Percentiles rank a stretch among this genome's conserved stretches.
Conservation (phyloP, 2,797 vertebrate genomes). For the Alectoris magna region DNA sequence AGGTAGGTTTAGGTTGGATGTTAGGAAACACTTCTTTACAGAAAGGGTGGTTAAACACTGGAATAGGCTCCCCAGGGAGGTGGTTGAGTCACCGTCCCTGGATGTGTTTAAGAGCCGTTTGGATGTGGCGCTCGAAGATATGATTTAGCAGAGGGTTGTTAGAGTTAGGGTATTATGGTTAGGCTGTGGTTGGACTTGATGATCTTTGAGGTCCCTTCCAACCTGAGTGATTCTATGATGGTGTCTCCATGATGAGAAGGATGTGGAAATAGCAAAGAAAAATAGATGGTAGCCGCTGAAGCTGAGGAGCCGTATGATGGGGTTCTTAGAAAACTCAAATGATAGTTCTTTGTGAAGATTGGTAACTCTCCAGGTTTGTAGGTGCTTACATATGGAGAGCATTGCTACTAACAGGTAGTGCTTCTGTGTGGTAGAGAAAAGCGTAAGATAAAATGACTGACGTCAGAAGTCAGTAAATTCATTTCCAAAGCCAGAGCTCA, state of each 20-base stretch:
- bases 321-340: background rate
- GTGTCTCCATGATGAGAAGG: background rate
- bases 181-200: too few relatives aligned
- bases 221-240: background rate
- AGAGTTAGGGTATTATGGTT: too few relatives aligned
- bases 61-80: too few relatives aligned
- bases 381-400: background rate
- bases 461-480: accelerated
- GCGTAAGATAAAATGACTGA: background rate
- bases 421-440: background rate
- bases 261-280: background rate
- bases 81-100: too few relatives aligned
- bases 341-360: background rate
- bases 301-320: background rate
- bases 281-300: background rate
- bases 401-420: background rate
- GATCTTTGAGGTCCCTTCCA: too few relatives aligned
- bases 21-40: too few relatives aligned
- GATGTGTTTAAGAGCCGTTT: too few relatives aligned
- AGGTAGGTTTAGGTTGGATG: too few relatives aligned
- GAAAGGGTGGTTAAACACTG: too few relatives aligned
- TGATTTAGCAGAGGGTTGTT: too few relatives aligned
- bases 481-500: background rate
- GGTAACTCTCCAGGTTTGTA: background rate
- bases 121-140: too few relatives aligned